Percentiles rank a stretch among this genome's conserved stretches.
These are phyloP conservation scores for Lepidotrigona ventralis DNA, from an alignment of 1,140 invertebrate species.

Conservation along the genomic window DNA sequence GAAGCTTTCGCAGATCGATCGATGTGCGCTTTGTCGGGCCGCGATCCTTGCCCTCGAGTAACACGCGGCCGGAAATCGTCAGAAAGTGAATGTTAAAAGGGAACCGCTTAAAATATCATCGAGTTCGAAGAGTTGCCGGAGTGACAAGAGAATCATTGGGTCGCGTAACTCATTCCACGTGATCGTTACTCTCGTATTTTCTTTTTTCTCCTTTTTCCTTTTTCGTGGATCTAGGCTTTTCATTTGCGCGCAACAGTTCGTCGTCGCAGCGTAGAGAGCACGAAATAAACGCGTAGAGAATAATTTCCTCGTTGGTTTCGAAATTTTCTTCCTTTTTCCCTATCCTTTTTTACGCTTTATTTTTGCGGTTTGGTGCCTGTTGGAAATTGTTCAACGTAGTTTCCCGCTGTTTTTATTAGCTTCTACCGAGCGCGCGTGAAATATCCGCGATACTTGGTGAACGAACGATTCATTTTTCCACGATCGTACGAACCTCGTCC, in stretches of 20 bases:
- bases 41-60: constrained; percentile 20
- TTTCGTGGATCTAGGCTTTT: neutral
- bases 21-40: constrained; percentile 6
- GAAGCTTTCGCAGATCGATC: neutral
- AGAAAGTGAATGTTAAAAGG: constrained; percentile 29
- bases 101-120: neutral
- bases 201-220: neutral
- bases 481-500: too few species aligned
- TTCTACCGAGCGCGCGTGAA: neutral
- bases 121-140: neutral
- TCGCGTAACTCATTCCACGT: neutral
- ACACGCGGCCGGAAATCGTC: constrained; percentile 23
- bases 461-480: neutral
- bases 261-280: neutral
- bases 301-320: neutral
- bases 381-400: neutral
- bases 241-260: neutral
- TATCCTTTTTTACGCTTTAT: neutral
- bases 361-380: neutral
- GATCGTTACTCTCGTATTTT: constrained; percentile 3
- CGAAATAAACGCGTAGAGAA: neutral
- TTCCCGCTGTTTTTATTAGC: neutral
- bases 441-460: neutral
- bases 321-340: neutral
- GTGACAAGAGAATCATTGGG: neutral